Conservation (phyloP, 1,140 invertebrate genomes). For the Whitmania pigra region DNA sequence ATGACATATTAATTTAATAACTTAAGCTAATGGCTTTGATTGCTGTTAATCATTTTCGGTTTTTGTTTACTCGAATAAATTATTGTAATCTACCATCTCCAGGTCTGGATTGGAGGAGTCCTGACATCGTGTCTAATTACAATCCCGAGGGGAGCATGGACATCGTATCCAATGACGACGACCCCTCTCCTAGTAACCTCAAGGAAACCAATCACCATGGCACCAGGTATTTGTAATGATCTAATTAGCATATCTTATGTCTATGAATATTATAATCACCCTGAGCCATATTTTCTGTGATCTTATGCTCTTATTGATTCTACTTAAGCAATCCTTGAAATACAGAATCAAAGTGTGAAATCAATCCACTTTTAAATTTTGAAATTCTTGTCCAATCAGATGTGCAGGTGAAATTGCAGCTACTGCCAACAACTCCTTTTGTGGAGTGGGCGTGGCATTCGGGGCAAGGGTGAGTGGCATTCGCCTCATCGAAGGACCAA, state of each 20-base stretch:
- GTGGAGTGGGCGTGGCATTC: slow-evolving; percentile 41
- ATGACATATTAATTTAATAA: neutral
- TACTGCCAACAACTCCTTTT: slow-evolving; percentile 35
- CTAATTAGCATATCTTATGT: slow-evolving; percentile 37
- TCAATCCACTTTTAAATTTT: too few relatives aligned
- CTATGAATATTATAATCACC: slow-evolving; percentile 35
- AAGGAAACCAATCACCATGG: slow-evolving; percentile 25
- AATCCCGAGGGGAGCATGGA: slow-evolving; percentile 41
- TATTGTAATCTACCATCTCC: neutral
- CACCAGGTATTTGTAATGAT: slow-evolving; percentile 40
- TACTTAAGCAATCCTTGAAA: too few relatives aligned
- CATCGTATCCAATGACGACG: slow-evolving; percentile 40
- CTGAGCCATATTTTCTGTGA: slow-evolving; percentile 38
- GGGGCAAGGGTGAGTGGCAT: slow-evolving; percentile 38
- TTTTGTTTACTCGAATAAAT: neutral
- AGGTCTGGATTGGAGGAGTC: slow-evolving; percentile 40
- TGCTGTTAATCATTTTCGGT: slow-evolving; percentile 7
- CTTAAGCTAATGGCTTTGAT: neutral
- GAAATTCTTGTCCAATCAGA: slow-evolving; percentile 17
- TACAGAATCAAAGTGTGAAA: too few relatives aligned
- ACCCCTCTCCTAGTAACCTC: slow-evolving; percentile 37
- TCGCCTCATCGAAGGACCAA: slow-evolving; percentile 40
- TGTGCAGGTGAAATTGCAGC: slow-evolving; percentile 44
- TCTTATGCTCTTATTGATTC: too few relatives aligned
- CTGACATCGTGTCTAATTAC: slow-evolving; percentile 37